Base-by-base conservation (phyloP, 2,888 invertebrate species). In the Eristalis pertinax region DNA sequence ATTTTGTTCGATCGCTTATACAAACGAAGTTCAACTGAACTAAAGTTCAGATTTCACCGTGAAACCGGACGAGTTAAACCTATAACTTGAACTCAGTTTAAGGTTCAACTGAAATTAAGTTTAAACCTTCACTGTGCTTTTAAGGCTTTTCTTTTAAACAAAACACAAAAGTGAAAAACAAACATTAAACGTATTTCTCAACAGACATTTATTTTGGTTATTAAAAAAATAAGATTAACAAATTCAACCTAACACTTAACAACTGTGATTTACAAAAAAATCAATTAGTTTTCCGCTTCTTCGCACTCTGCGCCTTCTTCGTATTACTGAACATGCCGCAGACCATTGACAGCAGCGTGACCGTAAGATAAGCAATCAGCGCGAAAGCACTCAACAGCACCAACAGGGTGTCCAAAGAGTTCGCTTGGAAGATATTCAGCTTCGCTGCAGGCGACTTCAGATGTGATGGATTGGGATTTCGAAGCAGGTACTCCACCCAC, bases 401-500 rank as follows among this genome's bases (percentile, higher is more conserved):
- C 0, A 88, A 50, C 1, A 89, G 32, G 0, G 84, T 29, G 89
- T 94, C 95, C 13, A 94, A 88, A 4, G 94, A 91, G 41, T 93
- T 90, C 56, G 93, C 93, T 88, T 93, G 91, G 84, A 93, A 93
- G 43, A 93, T 91, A 1, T 93, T 93, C 91, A 94, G 91, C 50
- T 92, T 92, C 10, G 93, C 86, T 91, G 69, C 93, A n/a, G 93
- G 93, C 10, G 94, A 91, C 68, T 77, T 77, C 7, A 94, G 91
- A 91, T 95, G 94, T 4, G 91, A 92, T 0, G 94, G 94, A 0
- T 95, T 94, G 8, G 92, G 91, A 22, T 95, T 94, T 8, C 93
- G 92, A 0, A 94, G 93, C 0, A 95, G 94, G 89, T 95, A 94
- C 90, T 95, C 95, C n/a, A 94, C 93, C 95, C 95, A 95, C 91